Conservation (phyloP, 2,888 invertebrate species). For the Drosophila paranaensis region DNA sequence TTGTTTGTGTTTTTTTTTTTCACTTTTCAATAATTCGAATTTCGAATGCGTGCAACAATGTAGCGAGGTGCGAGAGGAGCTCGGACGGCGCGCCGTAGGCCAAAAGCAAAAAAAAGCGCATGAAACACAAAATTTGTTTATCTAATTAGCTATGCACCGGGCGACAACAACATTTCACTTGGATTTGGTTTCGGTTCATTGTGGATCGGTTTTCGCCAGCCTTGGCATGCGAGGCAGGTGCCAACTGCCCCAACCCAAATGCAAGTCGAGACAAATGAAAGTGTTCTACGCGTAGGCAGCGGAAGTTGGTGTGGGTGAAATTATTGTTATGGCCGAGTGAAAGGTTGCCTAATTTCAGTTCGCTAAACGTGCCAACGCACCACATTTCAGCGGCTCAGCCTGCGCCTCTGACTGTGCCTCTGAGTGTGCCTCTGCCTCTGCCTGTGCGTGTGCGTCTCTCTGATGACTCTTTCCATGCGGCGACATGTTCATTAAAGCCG, state of each 20-base stretch:
- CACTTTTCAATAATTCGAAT: constrained; percentile 76
- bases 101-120: constrained; percentile 11
- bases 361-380: constrained; percentile 38
- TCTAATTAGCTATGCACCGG: constrained; percentile 74
- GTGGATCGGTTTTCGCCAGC: constrained; percentile 63
- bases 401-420: background rate
- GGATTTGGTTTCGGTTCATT: constrained; percentile 13
- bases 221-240: constrained; percentile 64
- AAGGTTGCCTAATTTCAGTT: constrained; percentile 65
- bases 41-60: constrained; percentile 78
- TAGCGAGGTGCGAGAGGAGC: constrained; percentile 27
- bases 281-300: constrained; percentile 59
- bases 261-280: constrained; percentile 54
- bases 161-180: constrained; percentile 64
- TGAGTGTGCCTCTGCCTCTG: background rate
- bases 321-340: constrained; percentile 58
- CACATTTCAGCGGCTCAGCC: background rate
- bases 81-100: constrained; percentile 24
- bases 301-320: constrained; percentile 68
- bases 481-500: constrained; percentile 73
- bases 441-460: constrained; percentile 38
- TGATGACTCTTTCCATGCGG: constrained; percentile 63
- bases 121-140: constrained; percentile 67
- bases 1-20: constrained; percentile 34
- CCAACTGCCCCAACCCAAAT: constrained; percentile 71